A percentile compares a stretch with the other conserved stretches of the same genome.
Conservation (phyloP, 2,113 vertebrate genomes). For the Callocephalon fimbriatum region DNA sequence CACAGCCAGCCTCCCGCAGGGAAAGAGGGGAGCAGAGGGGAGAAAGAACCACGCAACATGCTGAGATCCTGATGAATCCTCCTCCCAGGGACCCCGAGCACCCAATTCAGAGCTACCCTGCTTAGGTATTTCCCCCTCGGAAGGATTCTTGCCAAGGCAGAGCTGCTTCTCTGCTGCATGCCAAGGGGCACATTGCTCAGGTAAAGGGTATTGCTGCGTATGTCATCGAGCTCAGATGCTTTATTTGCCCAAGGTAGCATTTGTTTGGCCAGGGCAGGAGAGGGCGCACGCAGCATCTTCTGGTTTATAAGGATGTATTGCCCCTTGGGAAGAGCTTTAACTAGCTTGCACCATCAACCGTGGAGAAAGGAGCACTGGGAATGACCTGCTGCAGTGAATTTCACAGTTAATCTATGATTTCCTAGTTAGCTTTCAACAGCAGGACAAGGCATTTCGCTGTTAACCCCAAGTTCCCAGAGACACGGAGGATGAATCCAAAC, state of each 20-base stretch:
- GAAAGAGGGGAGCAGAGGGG: neutral
- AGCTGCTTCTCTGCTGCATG: neutral
- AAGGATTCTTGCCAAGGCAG: neutral
- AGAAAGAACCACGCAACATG: neutral
- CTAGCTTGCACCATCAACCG: neutral
- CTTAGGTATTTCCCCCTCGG: neutral
- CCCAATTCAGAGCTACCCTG: neutral
- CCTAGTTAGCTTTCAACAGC: neutral
- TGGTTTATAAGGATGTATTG: neutral
- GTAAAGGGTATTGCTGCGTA: neutral
- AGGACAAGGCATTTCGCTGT: neutral
- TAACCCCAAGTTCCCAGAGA: neutral
- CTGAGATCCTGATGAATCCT: neutral
- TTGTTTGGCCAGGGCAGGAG: neutral
- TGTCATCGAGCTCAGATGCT: neutral
- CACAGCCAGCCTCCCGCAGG: neutral
- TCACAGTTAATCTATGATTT: neutral
- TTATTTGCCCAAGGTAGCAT: neutral
- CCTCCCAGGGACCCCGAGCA: neutral
- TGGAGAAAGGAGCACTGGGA: neutral
- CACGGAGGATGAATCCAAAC: neutral
- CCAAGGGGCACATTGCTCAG: neutral
- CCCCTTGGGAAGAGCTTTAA: neutral
- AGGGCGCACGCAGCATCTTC: accelerated
- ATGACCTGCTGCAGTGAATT: accelerated